Evolutionary conservation across 2,113 vertebrate genomes (phyloP), one percentile per base, ranked within the genome.

Genomic region (Dermatemys mawii): DNA sequence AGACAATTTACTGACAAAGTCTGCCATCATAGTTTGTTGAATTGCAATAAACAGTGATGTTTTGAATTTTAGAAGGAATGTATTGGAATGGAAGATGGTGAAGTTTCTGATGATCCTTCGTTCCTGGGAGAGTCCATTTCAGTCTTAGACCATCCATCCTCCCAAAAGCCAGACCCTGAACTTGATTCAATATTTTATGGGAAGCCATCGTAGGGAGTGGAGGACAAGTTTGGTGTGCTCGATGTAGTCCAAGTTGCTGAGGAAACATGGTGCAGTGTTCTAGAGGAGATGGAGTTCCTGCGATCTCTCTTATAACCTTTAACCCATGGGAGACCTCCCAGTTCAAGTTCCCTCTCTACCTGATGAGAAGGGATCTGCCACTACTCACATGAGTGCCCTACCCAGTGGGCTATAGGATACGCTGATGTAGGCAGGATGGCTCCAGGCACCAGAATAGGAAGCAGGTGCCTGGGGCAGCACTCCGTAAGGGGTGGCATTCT

Each of bases 41-140:
- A 78, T 35, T 73, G 35, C 57, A 84, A 21, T n/a, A 1, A 76
- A 50, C 11, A 76, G 17, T 4, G 32, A 44, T 7, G 5, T 55
- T 92, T 95, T 76, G 57, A 8, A 80, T 38, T 90, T 16, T 32
- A 19, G 17, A 41, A 79, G 63, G 90, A 57, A 83, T 54, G 53
- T 7, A 22, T 54, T 54, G 53, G 54, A 55, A 27, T 55, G 26
- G 54, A 55, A 12, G 54, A 8, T 11, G 29, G 55, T 60, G 55
- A 57, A 13, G 5, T 60, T 60, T 60, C 55, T 60, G 29, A 60
- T 60, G 55, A 32, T 29, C 27, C 26, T 60, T 60, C 6, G 27
- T 60, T 27, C 12, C 55, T 60, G 29, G 27, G 21, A 29, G 11
- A 60, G 27, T 60, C 27, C 55, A 32, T 60, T 60, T 29, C 26